Evolutionary conservation across 2,888 invertebrate species (phyloP).

Genomic region (Aspidapion aeneum): DNA sequence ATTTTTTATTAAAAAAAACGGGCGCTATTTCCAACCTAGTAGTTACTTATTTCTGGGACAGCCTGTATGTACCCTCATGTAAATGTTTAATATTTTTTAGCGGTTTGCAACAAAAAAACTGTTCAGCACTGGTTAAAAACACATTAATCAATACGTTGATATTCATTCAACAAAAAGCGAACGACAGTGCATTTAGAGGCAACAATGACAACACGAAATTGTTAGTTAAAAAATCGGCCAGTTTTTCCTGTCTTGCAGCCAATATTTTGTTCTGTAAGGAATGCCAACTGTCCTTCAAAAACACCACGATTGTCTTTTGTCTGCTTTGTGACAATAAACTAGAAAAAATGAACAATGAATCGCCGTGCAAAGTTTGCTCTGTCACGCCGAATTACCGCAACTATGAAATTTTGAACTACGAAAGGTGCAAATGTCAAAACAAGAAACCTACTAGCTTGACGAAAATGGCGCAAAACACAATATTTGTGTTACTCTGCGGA

Average conservation of each 20-base stretch:
- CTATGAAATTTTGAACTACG: slow-evolving; percentile 41
- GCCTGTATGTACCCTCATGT: too few species aligned
- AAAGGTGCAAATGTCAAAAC: slow-evolving; percentile 43
- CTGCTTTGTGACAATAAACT: slow-evolving; percentile 38
- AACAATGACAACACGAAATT: slow-evolving; percentile 4
- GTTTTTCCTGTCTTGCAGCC: slow-evolving; percentile 29
- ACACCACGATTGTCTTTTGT: slow-evolving; percentile 33
- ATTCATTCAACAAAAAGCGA: slow-evolving; percentile 17
- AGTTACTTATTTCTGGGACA: too few species aligned
- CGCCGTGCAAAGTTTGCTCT: slow-evolving; percentile 45
- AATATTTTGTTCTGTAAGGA: slow-evolving; percentile 25
- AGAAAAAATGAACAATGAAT: slow-evolving; percentile 44
- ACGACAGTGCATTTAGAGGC: slow-evolving; percentile 13
- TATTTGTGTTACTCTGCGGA: slow-evolving; percentile 37
- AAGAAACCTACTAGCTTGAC: too few species aligned
- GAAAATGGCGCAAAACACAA: slow-evolving; percentile 39
- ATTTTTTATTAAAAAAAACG: too few species aligned
- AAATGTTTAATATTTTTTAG: too few species aligned
- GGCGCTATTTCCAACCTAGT: too few species aligned
- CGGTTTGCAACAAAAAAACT: slow-evolving; percentile 28
- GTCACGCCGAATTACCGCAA: slow-evolving; percentile 39
- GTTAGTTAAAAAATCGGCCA: slow-evolving; percentile 23
- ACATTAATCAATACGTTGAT: slow-evolving; percentile 30
- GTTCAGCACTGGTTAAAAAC: slow-evolving; percentile 38
- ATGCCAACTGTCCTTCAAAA: slow-evolving; percentile 26